Evolutionary conservation across 1,140 invertebrate species (phyloP).

Genomic region (Macrocentrus cingulum): DNA sequence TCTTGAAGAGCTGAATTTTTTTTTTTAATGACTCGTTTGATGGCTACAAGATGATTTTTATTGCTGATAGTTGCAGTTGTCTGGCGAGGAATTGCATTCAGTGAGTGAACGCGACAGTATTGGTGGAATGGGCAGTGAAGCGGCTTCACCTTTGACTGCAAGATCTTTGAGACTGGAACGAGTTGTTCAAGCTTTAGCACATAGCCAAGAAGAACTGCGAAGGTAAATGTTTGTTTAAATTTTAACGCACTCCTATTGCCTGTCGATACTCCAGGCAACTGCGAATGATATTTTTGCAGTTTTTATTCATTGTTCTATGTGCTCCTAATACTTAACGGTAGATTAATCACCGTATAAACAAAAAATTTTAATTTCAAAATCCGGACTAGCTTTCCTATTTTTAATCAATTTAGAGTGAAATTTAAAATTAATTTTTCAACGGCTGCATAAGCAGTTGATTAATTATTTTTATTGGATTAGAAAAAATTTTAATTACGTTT

Average conservation of each 20-base stretch:
- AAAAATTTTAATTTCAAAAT: too few species aligned
- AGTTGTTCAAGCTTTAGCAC: conserved; percentile 81
- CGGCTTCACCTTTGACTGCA: conserved; percentile 81
- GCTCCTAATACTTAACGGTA: too few species aligned
- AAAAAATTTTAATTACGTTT: too few species aligned
- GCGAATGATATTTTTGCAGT: not conserved
- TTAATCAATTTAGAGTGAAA: too few species aligned
- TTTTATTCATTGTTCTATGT: too few species aligned
- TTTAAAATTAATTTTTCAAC: too few species aligned
- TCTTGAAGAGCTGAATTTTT: not conserved
- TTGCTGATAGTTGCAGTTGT: conserved; percentile 67
- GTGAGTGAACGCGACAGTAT: conserved; percentile 68
- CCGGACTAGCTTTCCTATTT: too few species aligned
- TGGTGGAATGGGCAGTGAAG: conserved; percentile 67
- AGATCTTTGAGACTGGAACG: conserved; percentile 82
- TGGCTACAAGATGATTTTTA: conserved; percentile 24
- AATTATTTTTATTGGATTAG: too few species aligned
- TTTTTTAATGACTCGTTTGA: too few species aligned
- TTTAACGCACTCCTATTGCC: not conserved
- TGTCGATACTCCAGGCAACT: too few species aligned
- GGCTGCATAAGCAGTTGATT: too few species aligned
- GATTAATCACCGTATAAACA: too few species aligned
- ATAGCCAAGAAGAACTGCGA: conserved; percentile 84
- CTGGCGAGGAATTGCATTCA: conserved; percentile 70
- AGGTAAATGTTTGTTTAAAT: conserved; percentile 60